Base-by-base conservation (phyloP, 2,888 invertebrate genomes). In the Serripes groenlandicus region DNA sequence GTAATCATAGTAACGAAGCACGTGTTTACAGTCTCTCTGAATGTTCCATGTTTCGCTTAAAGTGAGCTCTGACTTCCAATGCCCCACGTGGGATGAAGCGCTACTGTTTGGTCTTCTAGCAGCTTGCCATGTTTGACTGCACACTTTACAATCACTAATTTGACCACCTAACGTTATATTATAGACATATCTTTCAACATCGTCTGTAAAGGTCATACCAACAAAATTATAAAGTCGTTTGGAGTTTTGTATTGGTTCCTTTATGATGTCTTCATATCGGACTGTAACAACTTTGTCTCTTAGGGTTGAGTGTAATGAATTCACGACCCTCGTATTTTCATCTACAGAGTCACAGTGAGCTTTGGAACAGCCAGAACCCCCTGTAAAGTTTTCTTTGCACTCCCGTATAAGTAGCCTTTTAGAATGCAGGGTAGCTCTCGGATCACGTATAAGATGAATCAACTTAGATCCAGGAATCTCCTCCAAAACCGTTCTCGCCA, bases 211-310 rank as follows among this genome's bases (percentile, higher is more conserved):
- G 0, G 37, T 28, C 23, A 66, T 7, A 5, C 66, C 66, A 23
- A 66, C 15, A 42, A 66, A 66, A 1, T 42, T 66, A 23, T 66
- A 66, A 37, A 66, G 4, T 23, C 23, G 35, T 28, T 66, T 26
- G 21, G 66, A 30, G 4, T 18, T 66, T 15, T 37, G 0, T 42
- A 66, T 26, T 4, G 66, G 66, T 1, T 42, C n/a, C 2, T 23
- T 35, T 23, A 66, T 42, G 30, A 66, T 42, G 32, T 66, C 66
- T 28, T 66, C 66, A 23, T 66, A 66, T 42, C 66, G n/a, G 7
- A 66, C 26, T 1, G 66, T 66, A 28, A 35, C 18, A 9, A 66
- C 66, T 21, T 42, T 37, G 11, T n/a, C 15, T 23, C 66, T n/a
- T 28, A 66, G 23, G 30, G 37, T 23, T 23, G 42, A 3, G 9